Percentiles rank a stretch among this genome's conserved stretches.
phyloP scores from a whole-genome alignment of 2,888 invertebrate species.

The Trichacis sp. region DNA sequence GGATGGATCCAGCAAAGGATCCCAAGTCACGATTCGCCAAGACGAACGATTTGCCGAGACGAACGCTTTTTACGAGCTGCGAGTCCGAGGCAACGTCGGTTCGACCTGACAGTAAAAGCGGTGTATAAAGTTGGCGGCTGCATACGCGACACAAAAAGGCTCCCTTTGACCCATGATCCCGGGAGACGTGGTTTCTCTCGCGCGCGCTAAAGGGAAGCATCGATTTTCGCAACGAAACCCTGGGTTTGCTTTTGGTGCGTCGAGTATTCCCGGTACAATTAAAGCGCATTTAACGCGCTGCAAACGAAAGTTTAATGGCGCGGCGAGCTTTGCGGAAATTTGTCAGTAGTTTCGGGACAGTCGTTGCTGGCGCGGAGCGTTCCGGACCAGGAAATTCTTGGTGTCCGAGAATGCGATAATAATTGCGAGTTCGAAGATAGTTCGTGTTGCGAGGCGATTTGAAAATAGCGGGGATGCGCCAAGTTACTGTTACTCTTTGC shows the following conservation, averaged over 20 bases:
- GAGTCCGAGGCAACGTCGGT: not conserved
- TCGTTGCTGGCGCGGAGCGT: conserved; percentile 4
- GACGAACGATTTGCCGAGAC: too few species aligned
- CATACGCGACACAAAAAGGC: conserved; percentile 3
- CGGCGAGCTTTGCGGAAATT: conserved; percentile 4
- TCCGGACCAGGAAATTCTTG: conserved; percentile 22
- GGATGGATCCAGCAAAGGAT: not conserved
- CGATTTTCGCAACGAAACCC: not conserved
- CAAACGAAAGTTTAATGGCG: not conserved
- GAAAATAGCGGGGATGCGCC: not conserved
- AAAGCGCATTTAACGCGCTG: not conserved
- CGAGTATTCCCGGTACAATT: not conserved
- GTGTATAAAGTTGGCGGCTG: not conserved
- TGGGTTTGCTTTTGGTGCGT: not conserved
- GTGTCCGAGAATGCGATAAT: conserved; percentile 31
- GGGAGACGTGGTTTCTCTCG: not conserved
- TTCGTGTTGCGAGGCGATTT: conserved; percentile 9
- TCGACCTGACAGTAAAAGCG: conserved; percentile 3
- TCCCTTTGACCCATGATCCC: conserved; percentile 6
- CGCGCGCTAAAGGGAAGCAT: not conserved
- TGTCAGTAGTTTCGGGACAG: not conserved
- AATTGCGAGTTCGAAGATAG: conserved; percentile 32
- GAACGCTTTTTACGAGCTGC: not conserved
- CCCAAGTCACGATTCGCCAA: conserved; percentile 4
- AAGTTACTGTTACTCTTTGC: not conserved